Percentiles rank a stretch among this genome's conserved stretches.
These are phyloP conservation scores for Hypotaenidia okinawae DNA, from an alignment of 2,797 vertebrate genomes.

Conservation along the genomic window DNA sequence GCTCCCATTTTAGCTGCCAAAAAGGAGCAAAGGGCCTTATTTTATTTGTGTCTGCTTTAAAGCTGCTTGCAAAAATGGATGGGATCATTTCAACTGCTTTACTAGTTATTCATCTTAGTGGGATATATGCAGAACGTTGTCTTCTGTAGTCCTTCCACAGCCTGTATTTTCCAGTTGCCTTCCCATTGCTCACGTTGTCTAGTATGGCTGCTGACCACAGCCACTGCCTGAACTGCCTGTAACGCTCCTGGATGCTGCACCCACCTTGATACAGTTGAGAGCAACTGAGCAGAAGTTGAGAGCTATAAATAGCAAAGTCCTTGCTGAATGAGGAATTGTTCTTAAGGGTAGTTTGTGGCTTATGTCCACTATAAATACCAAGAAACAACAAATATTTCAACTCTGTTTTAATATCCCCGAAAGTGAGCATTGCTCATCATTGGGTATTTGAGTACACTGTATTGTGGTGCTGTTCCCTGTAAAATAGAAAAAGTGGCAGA, in stretches of 20 bases:
- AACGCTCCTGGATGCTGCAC: not conserved
- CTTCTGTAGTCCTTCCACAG: not conserved
- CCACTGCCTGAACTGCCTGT: not conserved
- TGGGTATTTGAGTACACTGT: not conserved
- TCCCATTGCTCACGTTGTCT: not conserved
- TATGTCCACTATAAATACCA: not conserved
- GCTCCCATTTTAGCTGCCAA: not conserved
- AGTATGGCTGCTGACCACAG: not conserved
- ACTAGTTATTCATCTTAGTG: not conserved
- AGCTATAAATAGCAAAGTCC: conserved; percentile 37
- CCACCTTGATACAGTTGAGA: not conserved
- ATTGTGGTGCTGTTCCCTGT: not conserved
- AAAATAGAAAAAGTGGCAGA: not conserved
- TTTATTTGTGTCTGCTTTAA: not conserved
- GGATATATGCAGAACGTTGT: not conserved
- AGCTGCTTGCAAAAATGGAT: not conserved
- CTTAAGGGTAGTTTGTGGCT: conserved; percentile 6
- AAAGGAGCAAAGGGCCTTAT: not conserved
- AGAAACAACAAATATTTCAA: not conserved
- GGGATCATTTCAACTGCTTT: not conserved
- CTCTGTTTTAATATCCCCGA: not conserved
- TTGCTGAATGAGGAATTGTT: not conserved
- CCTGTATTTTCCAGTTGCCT: not conserved
- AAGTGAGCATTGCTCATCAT: not conserved
- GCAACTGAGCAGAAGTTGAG: not conserved